phyloP scores from a whole-genome alignment of 2,797 vertebrate genomes.

The Tenualosa thibaudeaui region DNA sequence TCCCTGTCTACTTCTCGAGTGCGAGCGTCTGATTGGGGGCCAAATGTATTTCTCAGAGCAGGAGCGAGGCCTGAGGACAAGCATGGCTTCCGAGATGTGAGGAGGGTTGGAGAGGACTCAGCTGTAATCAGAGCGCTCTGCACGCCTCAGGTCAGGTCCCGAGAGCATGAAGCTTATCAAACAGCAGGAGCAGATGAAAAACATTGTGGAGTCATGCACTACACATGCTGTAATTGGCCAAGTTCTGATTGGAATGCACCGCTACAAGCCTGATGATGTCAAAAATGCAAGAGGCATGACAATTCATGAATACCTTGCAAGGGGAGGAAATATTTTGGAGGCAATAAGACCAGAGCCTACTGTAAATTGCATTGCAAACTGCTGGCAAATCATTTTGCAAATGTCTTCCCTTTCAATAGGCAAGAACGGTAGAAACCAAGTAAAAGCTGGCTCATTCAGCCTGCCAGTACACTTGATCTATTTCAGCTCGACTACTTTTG shows the following conservation, averaged over 20 bases:
- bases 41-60: conserved; percentile 51
- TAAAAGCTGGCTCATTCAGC: neutral
- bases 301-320: neutral
- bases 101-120: conserved; percentile 11
- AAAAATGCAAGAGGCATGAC: neutral
- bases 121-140: neutral
- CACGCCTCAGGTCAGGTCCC: neutral
- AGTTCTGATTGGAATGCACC: neutral
- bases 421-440: neutral
- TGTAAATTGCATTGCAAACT: neutral
- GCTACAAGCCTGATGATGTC: neutral
- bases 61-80: conserved; percentile 33
- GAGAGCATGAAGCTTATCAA: neutral
- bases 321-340: neutral
- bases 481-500: conserved; percentile 4
- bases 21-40: conserved; percentile 53
- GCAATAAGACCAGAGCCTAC: neutral
- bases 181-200: neutral
- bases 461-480: neutral
- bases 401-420: neutral
- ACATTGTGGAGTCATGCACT: neutral
- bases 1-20: conserved; percentile 44
- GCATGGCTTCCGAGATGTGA: conserved; percentile 26
- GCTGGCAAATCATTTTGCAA: conserved; percentile 8
- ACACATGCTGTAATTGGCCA: neutral